These are phyloP conservation scores for Ephestia elutella DNA, from an alignment of 1,140 invertebrate species.

Conservation along the genomic window DNA sequence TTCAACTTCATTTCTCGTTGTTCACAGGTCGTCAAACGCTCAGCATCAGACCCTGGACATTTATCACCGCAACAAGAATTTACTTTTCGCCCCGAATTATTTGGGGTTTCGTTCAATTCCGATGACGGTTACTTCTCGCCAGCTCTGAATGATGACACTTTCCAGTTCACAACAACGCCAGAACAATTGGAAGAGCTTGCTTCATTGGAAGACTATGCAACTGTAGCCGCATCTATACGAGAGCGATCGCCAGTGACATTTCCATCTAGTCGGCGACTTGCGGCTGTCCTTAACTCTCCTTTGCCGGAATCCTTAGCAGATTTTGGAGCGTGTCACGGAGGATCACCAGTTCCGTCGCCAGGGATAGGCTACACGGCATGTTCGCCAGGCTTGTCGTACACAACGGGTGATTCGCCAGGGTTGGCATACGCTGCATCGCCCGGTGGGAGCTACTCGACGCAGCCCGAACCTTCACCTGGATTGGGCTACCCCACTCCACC, in stretches of 20 bases:
- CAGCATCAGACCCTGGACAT: slow-evolving; percentile 80
- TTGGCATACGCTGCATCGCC: slow-evolving; percentile 71
- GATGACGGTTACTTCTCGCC: slow-evolving; percentile 84
- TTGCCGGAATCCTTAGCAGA: slow-evolving; percentile 86
- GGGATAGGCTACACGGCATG: slow-evolving; percentile 56
- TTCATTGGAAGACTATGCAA: slow-evolving; percentile 79
- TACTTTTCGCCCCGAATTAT: slow-evolving; percentile 76
- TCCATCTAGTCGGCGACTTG: slow-evolving; percentile 81
- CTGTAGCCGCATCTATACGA: slow-evolving; percentile 72
- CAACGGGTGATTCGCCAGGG: slow-evolving; percentile 58
- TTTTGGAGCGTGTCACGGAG: slow-evolving; percentile 83
- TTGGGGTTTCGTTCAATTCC: slow-evolving; percentile 78
- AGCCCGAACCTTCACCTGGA: slow-evolving; percentile 81
- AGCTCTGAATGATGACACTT: slow-evolving; percentile 84
- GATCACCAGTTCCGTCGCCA: slow-evolving; percentile 72
- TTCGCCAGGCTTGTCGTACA: slow-evolving; percentile 60
- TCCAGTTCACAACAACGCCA: slow-evolving; percentile 81
- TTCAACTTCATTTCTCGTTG: slow-evolving; percentile 10
- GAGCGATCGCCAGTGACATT: slow-evolving; percentile 77
- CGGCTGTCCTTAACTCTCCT: slow-evolving; percentile 83
- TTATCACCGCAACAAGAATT: slow-evolving; percentile 74
- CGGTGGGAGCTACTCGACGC: slow-evolving; percentile 66
- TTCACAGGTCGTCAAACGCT: slow-evolving; percentile 69
- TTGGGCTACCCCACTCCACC: slow-evolving; percentile 89
- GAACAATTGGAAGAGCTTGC: slow-evolving; percentile 81